Conservation (phyloP, 2,113 vertebrate genomes). For the Grus americana region DNA sequence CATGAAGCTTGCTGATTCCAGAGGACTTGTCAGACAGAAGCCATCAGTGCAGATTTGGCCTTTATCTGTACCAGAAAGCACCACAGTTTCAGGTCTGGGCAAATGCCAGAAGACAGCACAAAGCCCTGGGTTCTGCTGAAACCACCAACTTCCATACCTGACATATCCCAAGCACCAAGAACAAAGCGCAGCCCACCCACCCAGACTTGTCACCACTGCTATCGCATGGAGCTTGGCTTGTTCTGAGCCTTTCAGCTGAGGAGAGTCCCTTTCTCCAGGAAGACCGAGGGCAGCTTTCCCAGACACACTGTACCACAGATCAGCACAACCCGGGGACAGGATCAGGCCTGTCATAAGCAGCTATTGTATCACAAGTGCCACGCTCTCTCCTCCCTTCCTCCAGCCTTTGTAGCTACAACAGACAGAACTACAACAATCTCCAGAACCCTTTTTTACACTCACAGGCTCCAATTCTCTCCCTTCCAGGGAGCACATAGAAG, state of each 20-base stretch:
- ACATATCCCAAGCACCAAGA: not conserved
- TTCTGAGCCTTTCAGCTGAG: not conserved
- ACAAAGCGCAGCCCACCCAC: not conserved
- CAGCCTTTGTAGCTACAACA: not conserved
- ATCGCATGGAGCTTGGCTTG: not conserved
- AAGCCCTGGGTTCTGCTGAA: not conserved
- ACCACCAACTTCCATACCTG: not conserved
- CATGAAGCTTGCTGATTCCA: not conserved
- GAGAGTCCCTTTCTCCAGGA: not conserved
- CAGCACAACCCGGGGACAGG: not conserved
- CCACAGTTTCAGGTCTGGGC: not conserved
- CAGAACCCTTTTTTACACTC: not conserved
- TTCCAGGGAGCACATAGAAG: not conserved
- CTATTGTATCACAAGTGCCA: not conserved
- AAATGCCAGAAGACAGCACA: not conserved
- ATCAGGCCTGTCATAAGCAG: not conserved
- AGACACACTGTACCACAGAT: not conserved
- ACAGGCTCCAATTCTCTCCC: not conserved
- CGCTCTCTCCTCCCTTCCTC: not conserved
- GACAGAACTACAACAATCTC: not conserved
- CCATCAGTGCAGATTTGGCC: not conserved
- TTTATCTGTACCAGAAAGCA: not conserved
- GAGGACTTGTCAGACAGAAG: not conserved
- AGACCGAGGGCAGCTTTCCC: not conserved
- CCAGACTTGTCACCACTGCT: rapidly evolving